A percentile compares a stretch with the other conserved stretches of the same genome.
Conservation (phyloP, 1,140 invertebrate genomes). For the Leptestheria dahalacensis region DNA sequence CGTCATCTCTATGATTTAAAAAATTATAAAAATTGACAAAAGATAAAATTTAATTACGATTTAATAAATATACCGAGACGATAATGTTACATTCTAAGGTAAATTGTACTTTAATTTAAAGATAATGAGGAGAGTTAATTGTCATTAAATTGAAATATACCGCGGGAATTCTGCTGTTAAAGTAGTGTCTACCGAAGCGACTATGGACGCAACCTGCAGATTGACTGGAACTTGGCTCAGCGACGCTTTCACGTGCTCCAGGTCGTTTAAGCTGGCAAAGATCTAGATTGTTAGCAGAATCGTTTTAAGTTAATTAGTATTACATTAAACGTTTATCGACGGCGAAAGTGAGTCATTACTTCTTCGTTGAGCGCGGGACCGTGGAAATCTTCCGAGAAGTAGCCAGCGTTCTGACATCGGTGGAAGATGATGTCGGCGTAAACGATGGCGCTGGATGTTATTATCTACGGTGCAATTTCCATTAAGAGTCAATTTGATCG, state of each 20-base stretch:
- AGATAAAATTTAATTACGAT: too few species aligned
- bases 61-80: too few species aligned
- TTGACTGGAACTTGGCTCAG: conserved; percentile 41
- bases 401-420: conserved; percentile 59
- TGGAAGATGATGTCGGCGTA: conserved; percentile 71
- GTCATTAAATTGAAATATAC: too few species aligned
- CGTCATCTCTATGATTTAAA: too few species aligned
- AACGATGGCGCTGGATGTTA: conserved; percentile 61
- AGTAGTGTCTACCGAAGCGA: background rate
- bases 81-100: too few species aligned
- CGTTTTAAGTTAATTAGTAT: too few species aligned
- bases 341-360: conserved; percentile 26
- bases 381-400: conserved; percentile 56
- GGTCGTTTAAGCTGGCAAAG: conserved; percentile 80
- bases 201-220: background rate
- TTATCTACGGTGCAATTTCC: conserved; percentile 36
- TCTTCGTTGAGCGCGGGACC: conserved; percentile 42
- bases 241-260: conserved; percentile 75
- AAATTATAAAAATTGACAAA: too few species aligned
- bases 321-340: too few species aligned
- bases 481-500: too few species aligned
- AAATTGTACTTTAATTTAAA: too few species aligned
- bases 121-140: too few species aligned
- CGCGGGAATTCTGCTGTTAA: conserved; percentile 59
- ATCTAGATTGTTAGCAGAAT: conserved; percentile 32